Conservation (phyloP, 1,140 invertebrate genomes). For the Bombus haemorrhoidalis region DNA sequence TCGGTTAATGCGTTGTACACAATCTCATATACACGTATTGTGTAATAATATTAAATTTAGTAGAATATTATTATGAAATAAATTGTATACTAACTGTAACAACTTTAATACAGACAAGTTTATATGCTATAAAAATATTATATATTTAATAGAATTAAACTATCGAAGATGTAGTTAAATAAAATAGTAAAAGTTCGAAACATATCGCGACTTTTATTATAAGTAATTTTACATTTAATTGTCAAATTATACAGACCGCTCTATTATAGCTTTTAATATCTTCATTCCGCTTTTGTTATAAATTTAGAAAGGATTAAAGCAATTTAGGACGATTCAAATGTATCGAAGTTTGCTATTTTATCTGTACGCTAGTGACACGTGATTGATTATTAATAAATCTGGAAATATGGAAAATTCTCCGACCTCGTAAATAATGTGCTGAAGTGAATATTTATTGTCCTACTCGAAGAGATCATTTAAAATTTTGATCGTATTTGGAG, state of each 20-base stretch:
- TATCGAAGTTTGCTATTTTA: neutral
- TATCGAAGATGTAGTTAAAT: neutral
- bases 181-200: neutral
- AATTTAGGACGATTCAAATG: too few relatives aligned
- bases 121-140: neutral
- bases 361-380: too few relatives aligned
- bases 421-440: neutral
- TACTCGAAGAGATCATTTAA: neutral
- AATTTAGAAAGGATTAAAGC: neutral
- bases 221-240: too few relatives aligned
- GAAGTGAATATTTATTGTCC: conserved; percentile 2
- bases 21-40: too few relatives aligned
- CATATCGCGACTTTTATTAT: too few relatives aligned
- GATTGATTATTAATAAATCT: neutral
- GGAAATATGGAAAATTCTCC: neutral
- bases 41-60: too few relatives aligned
- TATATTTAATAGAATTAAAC: neutral
- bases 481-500: conserved; percentile 21
- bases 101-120: neutral
- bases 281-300: neutral
- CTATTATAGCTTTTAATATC: neutral
- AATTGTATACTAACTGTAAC: neutral
- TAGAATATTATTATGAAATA: too few relatives aligned
- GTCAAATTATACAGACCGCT: neutral
- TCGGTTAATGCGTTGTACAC: neutral